Evolutionary conservation across 2,888 invertebrate species (phyloP), one percentile per base, ranked within the genome.

Genomic region (Drosophila algonquin): DNA sequence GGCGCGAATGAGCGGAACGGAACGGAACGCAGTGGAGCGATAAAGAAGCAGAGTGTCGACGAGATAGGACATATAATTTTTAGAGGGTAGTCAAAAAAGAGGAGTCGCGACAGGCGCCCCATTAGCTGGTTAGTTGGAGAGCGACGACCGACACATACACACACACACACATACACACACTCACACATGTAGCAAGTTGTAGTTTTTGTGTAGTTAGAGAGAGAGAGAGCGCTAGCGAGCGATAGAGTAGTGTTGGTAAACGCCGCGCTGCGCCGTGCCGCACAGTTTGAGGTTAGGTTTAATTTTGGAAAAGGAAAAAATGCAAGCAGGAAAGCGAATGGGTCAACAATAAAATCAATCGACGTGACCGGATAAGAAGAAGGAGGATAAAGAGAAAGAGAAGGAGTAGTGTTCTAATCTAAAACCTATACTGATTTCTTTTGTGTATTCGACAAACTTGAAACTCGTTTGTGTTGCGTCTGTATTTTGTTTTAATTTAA

Each of bases 401-500:
- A 48, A 16, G 27, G 57, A 60, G 16, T 50, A 27, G 32, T 70
- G 67, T 72, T 58, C 56, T 70, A 55, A 63, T 68, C 53, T 62
- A 53, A 57, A 59, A 51, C 32, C 63, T 70, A 72, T 59, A 54
- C 62, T 67, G 64, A 67, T 68, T 72, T 76, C 69, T 63, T 67
- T 75, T 54, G 52, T 32, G 64, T 68, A 56, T 68, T 65, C 77
- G 51, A 73, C 56, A 72, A 71, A 57, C 70, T 57, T 53, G 70
- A 48, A 74, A 63, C 58, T 75, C 73, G 73, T 77, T 79, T 77
- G 79, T 81, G 77, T 79, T 81, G 80, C 73, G 68, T 80, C 78
- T 85, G 85, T 77, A 77, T 73, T 80, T 87, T 81, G 78, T 85
- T 80, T 78, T 81, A 81, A 73, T 80, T 81, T 84, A 73, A 75